Evolutionary conservation across 1,140 invertebrate species (phyloP), one percentile per base, ranked within the genome.

Genomic region (Theocolax elegans): DNA sequence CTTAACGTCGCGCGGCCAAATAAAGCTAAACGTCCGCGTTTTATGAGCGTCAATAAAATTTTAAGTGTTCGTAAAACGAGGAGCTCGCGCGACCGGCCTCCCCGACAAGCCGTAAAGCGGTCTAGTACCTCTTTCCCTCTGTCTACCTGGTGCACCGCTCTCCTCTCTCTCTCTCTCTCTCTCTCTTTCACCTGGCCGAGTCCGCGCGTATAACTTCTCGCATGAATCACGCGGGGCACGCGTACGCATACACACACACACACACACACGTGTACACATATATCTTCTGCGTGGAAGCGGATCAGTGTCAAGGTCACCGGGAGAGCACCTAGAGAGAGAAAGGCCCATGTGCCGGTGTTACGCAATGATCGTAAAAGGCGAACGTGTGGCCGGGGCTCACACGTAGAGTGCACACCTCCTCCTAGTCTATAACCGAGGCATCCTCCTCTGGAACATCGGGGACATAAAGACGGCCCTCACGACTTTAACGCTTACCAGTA

Each of bases 31-130:
- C 81, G 81, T 77, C 77, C 75, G 75, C 53, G 69, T 81, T 86
- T 86, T 86, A 86, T 75, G 81, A 72, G 77, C 75, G 77, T 77
- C 85, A 85, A 85, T 86, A 86, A 86, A 86, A 76, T 83, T 85
- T 86, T 85, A 85, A 84, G 85, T 83, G 83, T 86, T 82, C 79
- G 80, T 83, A 80, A 85, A 85, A 85, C 80, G 80, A 76, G 71
- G 69, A 71, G 53, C 59, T n/a, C 38, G 54, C 29, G 46, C 60
- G 60, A 29, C 58, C 65, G 51, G 64, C 64, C 64, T 56, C 63
- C 23, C 49, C 67, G 53, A 64, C 67, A 62, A 62, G 58, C 68
- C 68, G 53, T 64, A 71, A 71, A 71, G 38, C 48, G 44, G 40
- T 58, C 59, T 21, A 51, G 54, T 63, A 58, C 42, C 69, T 63